A percentile compares a stretch with the other conserved stretches of the same genome.
phyloP scores from a whole-genome alignment of 2,888 invertebrate species.

The Ellobium chinense region DNA sequence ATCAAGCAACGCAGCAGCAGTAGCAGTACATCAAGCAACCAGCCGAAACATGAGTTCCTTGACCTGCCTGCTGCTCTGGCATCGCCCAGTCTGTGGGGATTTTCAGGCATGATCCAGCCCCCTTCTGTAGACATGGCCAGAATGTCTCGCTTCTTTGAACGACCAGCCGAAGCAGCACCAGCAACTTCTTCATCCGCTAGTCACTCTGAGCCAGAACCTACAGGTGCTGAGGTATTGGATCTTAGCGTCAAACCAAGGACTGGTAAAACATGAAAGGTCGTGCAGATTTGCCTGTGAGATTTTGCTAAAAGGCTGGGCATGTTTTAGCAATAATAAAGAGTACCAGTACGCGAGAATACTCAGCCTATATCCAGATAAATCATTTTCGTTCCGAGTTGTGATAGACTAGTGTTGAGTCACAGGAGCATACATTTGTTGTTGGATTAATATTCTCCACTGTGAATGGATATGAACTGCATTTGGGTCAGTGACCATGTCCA shows the following conservation, averaged over 20 bases:
- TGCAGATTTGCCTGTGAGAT: too few relatives aligned
- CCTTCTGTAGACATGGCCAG: constrained; percentile 46
- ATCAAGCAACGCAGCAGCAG: constrained; percentile 33
- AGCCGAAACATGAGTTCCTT: constrained; percentile 33
- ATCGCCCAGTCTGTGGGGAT: constrained; percentile 43
- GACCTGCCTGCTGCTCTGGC: constrained; percentile 35
- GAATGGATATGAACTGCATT: too few relatives aligned
- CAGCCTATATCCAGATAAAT: neutral
- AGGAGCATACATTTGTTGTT: too few relatives aligned
- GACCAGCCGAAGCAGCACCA: constrained; percentile 32
- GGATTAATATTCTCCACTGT: too few relatives aligned
- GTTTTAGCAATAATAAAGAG: constrained; percentile 11
- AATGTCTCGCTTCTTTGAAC: constrained; percentile 49
- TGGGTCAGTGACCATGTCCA: too few relatives aligned
- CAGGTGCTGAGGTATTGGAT: constrained; percentile 48
- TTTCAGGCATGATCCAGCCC: constrained; percentile 38
- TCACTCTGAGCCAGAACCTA: constrained; percentile 23
- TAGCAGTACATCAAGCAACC: constrained; percentile 14
- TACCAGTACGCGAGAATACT: neutral
- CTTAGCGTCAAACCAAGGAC: constrained; percentile 47
- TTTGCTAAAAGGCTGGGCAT: neutral
- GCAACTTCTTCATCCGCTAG: constrained; percentile 30
- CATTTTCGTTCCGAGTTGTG: constrained; percentile 31
- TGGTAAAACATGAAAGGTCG: constrained; percentile 34
- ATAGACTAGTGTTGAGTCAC: constrained; percentile 9